Evolutionary conservation across 2,113 vertebrate genomes (phyloP), one percentile per base, ranked within the genome.

Genomic region (Rallus limicola): DNA sequence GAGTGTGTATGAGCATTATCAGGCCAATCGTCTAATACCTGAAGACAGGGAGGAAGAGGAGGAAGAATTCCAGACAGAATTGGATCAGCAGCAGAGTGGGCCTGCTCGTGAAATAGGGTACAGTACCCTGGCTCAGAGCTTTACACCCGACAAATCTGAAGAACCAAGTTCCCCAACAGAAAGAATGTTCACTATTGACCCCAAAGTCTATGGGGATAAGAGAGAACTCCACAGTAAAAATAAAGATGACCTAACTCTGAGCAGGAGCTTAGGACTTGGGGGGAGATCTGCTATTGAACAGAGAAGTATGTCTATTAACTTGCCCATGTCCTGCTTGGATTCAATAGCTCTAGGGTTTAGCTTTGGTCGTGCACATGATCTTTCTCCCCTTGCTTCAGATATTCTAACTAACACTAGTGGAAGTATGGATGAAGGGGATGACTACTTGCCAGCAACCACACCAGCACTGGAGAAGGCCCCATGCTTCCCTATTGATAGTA

Each of bases 221-320:
- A 97, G 97, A 33, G 95, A 98, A 52, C 98, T 98, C 77, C 98
- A 98, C 79, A 99, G 99, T 92, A 99, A 98, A 96, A 98, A 98
- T 93, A 99, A 98, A 96, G 99, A 99, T 81, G 99, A 99, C 67
- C 96, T 99, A 60, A 99, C 99, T n/a, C 98, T 99, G 4, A 99
- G 99, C 95, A 99, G 99, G 96, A 98, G 98, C 91, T 17, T 98
- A 93, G 98, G 98, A 71, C 98, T 98, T 75, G 98, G 98, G 28
- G 98, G 98, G 4, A 97, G 98, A 93, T 98, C 99, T 84, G 99
- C 99, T n/a, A 98, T 99, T 97, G 99, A 99, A 25, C 99, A 99
- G 96, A 98, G 99, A 96, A 99, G 99, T 94, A 99, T 99, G 98
- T 99, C 99, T 13, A 99, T 99, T 92, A 99, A 99, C 90, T 98